Evolutionary conservation across 1,140 invertebrate genomes (phyloP).

Genomic region (Protaetia brevitarsis): DNA sequence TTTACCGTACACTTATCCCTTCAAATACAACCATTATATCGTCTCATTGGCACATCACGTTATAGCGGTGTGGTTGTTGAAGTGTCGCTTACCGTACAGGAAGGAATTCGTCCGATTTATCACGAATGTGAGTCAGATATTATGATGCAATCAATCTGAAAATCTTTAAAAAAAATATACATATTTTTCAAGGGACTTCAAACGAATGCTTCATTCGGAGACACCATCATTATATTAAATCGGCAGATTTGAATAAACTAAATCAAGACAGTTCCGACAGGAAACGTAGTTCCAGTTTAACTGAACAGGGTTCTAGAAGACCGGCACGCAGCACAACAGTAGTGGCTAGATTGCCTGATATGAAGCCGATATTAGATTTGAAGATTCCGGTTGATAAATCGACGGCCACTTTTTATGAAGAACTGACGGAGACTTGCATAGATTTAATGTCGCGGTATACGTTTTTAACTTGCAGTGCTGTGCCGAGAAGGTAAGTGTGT

Average conservation of each 20-base stretch:
- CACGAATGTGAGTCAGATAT: slow-evolving; percentile 62
- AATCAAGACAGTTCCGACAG: slow-evolving; percentile 86
- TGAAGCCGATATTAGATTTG: slow-evolving; percentile 24
- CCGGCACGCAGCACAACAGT: slow-evolving; percentile 28
- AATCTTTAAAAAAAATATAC: neutral
- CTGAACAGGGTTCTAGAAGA: slow-evolving; percentile 59
- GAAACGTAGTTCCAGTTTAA: slow-evolving; percentile 80
- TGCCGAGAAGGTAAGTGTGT: slow-evolving; percentile 70
- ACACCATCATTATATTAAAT: slow-evolving; percentile 57
- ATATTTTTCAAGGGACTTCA: slow-evolving; percentile 64
- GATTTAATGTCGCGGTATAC: slow-evolving; percentile 90
- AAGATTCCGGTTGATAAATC: slow-evolving; percentile 55
- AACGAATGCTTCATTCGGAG: slow-evolving; percentile 81
- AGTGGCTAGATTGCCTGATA: neutral
- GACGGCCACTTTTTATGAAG: slow-evolving; percentile 79
- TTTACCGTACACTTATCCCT: slow-evolving; percentile 93
- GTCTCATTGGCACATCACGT: slow-evolving; percentile 94
- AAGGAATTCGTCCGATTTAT: slow-evolving; percentile 89
- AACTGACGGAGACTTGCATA: slow-evolving; percentile 91
- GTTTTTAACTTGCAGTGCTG: slow-evolving; percentile 81
- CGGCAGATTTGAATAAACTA: slow-evolving; percentile 53
- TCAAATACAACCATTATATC: slow-evolving; percentile 93
- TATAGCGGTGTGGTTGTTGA: slow-evolving; percentile 95
- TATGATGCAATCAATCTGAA: neutral
- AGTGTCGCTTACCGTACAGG: slow-evolving; percentile 83